Evolutionary conservation across 2,888 invertebrate species (phyloP), one percentile per base, ranked within the genome.

Genomic region (Rhodophaea formosa): DNA sequence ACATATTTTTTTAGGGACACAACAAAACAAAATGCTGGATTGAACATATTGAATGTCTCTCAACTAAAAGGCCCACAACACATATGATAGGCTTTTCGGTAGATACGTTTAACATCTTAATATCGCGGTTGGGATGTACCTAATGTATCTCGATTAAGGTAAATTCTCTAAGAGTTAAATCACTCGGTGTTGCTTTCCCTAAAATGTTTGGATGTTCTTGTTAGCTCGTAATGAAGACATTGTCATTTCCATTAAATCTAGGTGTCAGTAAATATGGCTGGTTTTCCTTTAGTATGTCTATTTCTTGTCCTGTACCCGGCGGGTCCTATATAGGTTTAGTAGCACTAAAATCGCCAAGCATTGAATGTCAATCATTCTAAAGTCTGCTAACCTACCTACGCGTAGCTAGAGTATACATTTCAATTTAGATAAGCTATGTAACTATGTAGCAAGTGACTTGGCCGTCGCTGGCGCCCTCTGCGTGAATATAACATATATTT

Each of bases 331-430:
- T 82, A 80, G 80, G 67, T 75, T 78, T 82, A 86, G 77, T 72
- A 78, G 83, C 84, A 86, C 82, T 77, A 72, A 74, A 75, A 77
- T 79, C 80, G 86, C 81, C 80, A 79, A 80, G 75, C 79, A 77
- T 75, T 77, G 76, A 77, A 77, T 80, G 77, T 79, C 70, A 67
- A 69, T 69, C 79, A 71, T 76, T 80, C 79, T 71, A 73, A 77
- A 76, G 79, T 81, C 80, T 82, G 81, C 84, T 83, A 74, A 76
- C 72, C 74, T 75, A 76, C 74, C 75, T 80, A 78, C 70, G 80
- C 77, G 81, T 86, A 86, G 80, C 82, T 85, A 87, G 82, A 71
- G 66, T 82, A 80, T 56, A 86, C 82, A 80, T 85, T 86, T 84
- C 77, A 80, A 84, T 82, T 79, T 85, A 84, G 82, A 79, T 77